Evolutionary conservation across 2,888 invertebrate species (phyloP).

Genomic region (Dexiosoma caninum): DNA sequence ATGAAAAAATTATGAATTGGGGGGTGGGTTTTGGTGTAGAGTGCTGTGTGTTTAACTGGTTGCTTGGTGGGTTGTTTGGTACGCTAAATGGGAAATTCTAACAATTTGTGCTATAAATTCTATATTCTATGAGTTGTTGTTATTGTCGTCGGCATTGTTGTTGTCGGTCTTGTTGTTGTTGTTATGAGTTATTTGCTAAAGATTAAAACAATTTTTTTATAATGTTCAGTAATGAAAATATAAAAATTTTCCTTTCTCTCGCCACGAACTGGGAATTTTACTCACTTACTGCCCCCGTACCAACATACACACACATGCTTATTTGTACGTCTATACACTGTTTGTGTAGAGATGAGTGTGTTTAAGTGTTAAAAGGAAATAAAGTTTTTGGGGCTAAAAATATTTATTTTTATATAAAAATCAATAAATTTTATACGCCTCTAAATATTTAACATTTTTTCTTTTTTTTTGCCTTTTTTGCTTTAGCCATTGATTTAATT

Average conservation of each 20-base stretch:
- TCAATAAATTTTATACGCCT: slow-evolving; percentile 71
- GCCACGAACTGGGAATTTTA: neutral
- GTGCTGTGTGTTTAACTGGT: slow-evolving; percentile 31
- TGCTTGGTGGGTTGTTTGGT: slow-evolving; percentile 41
- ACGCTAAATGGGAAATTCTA: slow-evolving; percentile 11
- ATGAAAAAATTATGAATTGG: slow-evolving; percentile 25
- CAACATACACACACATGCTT: neutral
- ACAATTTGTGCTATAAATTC: slow-evolving; percentile 39
- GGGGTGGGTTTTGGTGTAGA: slow-evolving; percentile 46
- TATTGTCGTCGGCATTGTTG: slow-evolving; percentile 2
- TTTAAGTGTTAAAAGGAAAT: slow-evolving; percentile 49
- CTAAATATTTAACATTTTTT: neutral
- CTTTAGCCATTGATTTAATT: too few relatives aligned
- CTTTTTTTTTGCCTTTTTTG: too few relatives aligned
- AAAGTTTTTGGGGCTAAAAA: slow-evolving; percentile 54
- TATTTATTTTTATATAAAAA: slow-evolving; percentile 70
- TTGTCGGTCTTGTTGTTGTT: slow-evolving; percentile 15
- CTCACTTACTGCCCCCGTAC: neutral
- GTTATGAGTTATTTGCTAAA: slow-evolving; percentile 61
- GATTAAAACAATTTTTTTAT: slow-evolving; percentile 64
- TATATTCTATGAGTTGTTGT: slow-evolving; percentile 37
- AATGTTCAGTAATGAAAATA: slow-evolving; percentile 63
- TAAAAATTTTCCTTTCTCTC: slow-evolving; percentile 36
- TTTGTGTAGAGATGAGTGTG: slow-evolving; percentile 14
- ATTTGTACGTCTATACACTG: neutral